Conservation (phyloP, 2,113 vertebrate genomes). For the Datnioides undecimradiatus region DNA sequence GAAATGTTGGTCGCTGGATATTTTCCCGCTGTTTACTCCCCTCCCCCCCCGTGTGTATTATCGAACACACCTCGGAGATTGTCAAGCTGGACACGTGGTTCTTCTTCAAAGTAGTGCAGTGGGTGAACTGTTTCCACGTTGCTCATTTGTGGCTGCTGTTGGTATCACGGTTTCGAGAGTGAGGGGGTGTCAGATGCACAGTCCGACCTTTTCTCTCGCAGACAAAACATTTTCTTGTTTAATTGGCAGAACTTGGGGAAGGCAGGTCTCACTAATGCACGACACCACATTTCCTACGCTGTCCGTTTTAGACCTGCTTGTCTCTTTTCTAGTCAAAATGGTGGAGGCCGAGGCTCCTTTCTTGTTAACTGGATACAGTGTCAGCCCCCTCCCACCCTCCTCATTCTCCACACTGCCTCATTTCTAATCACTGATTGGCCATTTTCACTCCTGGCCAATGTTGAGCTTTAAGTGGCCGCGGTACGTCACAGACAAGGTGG, state of each 20-base stretch:
- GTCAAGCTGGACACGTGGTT: background rate
- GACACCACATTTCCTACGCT: conserved; percentile 8
- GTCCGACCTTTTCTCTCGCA: conserved; percentile 34
- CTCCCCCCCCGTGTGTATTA: background rate
- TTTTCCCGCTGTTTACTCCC: too few relatives aligned
- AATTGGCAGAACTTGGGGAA: conserved; percentile 40
- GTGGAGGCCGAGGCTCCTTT: conserved; percentile 15
- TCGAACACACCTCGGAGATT: conserved; percentile 4
- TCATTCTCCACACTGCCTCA: conserved; percentile 25
- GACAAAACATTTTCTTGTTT: conserved; percentile 62
- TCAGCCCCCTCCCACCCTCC: conserved; percentile 11
- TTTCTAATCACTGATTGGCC: conserved; percentile 59
- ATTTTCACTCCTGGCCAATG: conserved; percentile 31
- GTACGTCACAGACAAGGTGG: conserved; percentile 43
- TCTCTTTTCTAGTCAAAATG: conserved; percentile 51
- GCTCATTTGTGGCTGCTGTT: conserved; percentile 16
- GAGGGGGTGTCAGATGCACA: conserved; percentile 43
- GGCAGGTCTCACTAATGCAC: conserved; percentile 23
- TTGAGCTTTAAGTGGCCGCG: background rate
- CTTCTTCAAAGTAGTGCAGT: background rate
- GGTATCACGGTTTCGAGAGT: background rate
- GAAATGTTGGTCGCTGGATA: background rate
- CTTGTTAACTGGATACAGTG: conserved; percentile 36
- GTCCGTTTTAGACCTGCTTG: background rate
- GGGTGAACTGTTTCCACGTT: background rate